Evolutionary conservation across 2,113 vertebrate genomes (phyloP), one percentile per base, ranked within the genome.

Genomic region (Oncorhynchus keta): DNA sequence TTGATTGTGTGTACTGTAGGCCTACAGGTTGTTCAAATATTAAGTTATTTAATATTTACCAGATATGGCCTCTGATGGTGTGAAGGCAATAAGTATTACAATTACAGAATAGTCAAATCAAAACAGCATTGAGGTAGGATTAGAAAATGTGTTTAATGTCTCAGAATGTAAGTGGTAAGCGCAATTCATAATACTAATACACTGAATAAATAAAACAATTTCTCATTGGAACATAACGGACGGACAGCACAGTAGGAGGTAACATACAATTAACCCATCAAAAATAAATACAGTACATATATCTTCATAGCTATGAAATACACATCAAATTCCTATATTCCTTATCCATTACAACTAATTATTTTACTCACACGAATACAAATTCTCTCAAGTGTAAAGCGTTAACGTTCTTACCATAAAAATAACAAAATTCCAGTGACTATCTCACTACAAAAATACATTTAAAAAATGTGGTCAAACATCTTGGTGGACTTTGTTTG

Each of bases 381-480:
- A 85, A 83, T 77, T 30, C 7, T 91, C 88, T 90, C 90, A 93
- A 93, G 92, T 93, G 91, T 91, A 93, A 76, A 91, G 76, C 86
- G 70, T 83, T 80, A 74, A 83, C 59, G 39, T 45, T 45, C 9
- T 45, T 45, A 45, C 84, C 82, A 70, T 70, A 84, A 83, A 84
- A 79, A 84, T 82, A 82, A 79, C 13, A 66, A 66, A 55, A 76
- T 76, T 79, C 66, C 66, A 73, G 65, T 76, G 65, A 73, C 74
- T 49, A 73, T 70, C 28, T 30, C 65, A 81, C 74, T 83, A 83
- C 70, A 86, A 89, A 83, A 79, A 86, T 88, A 86, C 74, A 62
- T 77, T 81, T 79, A 55, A 72, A 84, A 84, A 76, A 45, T 45
- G 39, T 45, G 39, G 79, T 90, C 79, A 83, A 65, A 86, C 48